phyloP scores from a whole-genome alignment of 35 echinoderm and acorn worm species.

The Lytechinus pictus region DNA sequence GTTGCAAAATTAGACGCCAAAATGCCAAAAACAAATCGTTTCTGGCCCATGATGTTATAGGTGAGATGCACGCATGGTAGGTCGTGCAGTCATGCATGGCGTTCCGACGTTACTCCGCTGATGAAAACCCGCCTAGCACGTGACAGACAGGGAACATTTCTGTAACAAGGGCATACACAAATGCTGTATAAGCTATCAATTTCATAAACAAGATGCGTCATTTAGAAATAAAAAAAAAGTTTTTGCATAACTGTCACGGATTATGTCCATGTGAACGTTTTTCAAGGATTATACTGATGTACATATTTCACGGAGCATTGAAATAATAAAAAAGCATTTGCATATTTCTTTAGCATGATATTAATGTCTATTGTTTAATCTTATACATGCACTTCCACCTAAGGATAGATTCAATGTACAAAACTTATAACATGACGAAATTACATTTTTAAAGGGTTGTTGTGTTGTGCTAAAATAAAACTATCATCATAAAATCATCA shows the following conservation, averaged over 20 bases:
- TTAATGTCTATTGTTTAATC: too few species aligned
- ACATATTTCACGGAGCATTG: too few species aligned
- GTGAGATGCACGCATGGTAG: neutral
- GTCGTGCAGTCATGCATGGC: conserved; percentile 7
- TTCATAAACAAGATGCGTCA: neutral
- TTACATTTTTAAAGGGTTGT: too few species aligned
- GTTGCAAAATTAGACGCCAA: neutral
- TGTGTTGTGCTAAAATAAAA: too few species aligned
- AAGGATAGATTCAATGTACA: neutral
- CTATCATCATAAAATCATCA: too few species aligned
- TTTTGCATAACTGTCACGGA: neutral
- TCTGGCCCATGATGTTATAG: neutral
- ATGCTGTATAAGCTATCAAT: neutral
- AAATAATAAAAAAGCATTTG: too few species aligned
- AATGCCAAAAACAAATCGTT: neutral
- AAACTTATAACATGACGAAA: neutral
- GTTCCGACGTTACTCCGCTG: neutral
- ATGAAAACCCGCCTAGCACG: neutral
- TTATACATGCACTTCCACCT: neutral
- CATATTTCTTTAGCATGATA: too few species aligned
- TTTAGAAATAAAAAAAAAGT: neutral
- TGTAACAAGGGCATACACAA: neutral
- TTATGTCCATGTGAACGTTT: neutral
- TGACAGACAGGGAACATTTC: neutral
- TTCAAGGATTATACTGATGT: neutral